Evolutionary conservation across 2,113 vertebrate species (phyloP).

Genomic region (Colinus virginianus): DNA sequence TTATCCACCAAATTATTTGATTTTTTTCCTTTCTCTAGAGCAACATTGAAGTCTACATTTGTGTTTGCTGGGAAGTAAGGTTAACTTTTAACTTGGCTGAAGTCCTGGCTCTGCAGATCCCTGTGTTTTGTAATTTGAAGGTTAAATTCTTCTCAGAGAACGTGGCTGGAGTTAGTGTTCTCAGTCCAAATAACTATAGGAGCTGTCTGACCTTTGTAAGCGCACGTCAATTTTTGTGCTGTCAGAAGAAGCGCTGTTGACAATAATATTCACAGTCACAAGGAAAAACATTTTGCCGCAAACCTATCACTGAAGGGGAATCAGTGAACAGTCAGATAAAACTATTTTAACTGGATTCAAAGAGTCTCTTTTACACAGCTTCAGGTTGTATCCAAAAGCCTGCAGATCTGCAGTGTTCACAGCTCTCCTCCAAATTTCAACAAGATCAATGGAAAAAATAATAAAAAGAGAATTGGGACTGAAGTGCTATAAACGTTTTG

Average conservation of each 20-base stretch:
- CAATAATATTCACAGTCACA: conserved; percentile 61
- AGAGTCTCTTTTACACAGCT: conserved; percentile 58
- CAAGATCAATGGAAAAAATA: conserved; percentile 55
- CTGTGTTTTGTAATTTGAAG: conserved; percentile 68
- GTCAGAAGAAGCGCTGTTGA: conserved; percentile 52
- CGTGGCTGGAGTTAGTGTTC: conserved; percentile 63
- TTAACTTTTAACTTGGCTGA: conserved; percentile 40
- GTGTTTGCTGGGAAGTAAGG: conserved; percentile 45
- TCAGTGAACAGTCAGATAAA: conserved; percentile 55
- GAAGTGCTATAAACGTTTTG: neutral
- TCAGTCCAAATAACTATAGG: conserved; percentile 62
- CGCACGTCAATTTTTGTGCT: conserved; percentile 72
- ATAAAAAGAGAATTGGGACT: neutral
- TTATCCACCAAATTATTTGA: neutral
- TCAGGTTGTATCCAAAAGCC: conserved; percentile 62
- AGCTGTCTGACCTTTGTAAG: conserved; percentile 77
- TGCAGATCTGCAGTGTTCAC: conserved; percentile 22
- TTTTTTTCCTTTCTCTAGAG: neutral
- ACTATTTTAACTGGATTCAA: conserved; percentile 70
- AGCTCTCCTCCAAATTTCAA: conserved; percentile 48
- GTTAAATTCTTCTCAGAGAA: conserved; percentile 70
- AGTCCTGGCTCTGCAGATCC: conserved; percentile 33
- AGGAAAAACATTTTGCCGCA: conserved; percentile 66
- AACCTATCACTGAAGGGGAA: conserved; percentile 63
- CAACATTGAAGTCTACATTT: neutral